Conservation (phyloP, 2,797 vertebrate species). For the Diglossa cyanea region DNA sequence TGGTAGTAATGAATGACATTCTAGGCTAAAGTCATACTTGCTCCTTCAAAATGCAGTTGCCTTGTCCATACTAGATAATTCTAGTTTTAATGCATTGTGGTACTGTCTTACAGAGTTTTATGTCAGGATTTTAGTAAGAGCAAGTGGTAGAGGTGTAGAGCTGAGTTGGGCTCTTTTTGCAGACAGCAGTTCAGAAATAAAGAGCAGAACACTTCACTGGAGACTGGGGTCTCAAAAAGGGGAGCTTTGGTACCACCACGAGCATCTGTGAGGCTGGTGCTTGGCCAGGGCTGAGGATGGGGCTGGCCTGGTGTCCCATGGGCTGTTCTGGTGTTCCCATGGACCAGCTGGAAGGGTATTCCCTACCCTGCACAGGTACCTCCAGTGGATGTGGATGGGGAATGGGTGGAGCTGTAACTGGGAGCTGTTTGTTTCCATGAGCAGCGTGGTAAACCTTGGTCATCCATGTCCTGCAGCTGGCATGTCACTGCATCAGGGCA, state of each 20-base stretch:
- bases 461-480: not conserved
- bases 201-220: not conserved
- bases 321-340: not conserved
- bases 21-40: not conserved
- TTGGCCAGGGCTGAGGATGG: not conserved
- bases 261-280: not conserved
- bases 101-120: not conserved
- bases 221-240: not conserved
- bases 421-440: not conserved
- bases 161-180: not conserved
- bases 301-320: not conserved
- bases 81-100: not conserved
- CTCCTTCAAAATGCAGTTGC: not conserved
- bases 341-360: not conserved
- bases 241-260: rapidly evolving
- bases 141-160: not conserved
- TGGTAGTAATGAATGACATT: not conserved
- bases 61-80: not conserved
- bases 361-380: no score
- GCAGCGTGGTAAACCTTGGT: not conserved
- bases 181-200: not conserved
- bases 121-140: not conserved
- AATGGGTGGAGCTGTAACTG: not conserved
- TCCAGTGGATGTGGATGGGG: not conserved
- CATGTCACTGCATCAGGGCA: not conserved